phyloP scores from a whole-genome alignment of 2,113 vertebrate species.

The Vicugna pacos region DNA sequence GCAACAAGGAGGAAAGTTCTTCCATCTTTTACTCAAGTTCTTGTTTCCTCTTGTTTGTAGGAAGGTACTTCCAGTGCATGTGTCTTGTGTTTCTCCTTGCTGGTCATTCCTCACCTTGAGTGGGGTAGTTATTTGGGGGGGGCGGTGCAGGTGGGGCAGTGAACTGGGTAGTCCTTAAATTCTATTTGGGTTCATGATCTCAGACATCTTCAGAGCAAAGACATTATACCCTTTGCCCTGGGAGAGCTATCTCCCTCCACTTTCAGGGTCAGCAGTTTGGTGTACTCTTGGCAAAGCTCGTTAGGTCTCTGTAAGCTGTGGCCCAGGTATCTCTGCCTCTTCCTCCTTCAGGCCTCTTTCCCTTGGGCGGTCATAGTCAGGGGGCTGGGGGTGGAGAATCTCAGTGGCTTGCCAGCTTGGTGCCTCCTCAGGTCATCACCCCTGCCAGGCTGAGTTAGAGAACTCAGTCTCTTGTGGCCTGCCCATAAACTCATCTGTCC shows the following conservation, averaged over 20 bases:
- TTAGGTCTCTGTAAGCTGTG: not conserved
- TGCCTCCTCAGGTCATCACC: not conserved
- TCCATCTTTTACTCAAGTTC: not conserved
- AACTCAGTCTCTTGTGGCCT: not conserved
- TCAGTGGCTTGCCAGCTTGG: not conserved
- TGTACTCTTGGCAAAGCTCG: not conserved
- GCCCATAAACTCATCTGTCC: not conserved
- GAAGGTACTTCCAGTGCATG: not conserved
- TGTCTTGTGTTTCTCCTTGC: not conserved
- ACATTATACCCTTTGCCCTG: not conserved
- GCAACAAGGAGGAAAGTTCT: not conserved
- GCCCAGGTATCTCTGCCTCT: accelerated
- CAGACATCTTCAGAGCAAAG: not conserved
- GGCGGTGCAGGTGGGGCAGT: not conserved
- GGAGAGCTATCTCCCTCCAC: accelerated
- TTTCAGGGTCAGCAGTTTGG: not conserved
- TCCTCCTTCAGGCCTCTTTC: not conserved
- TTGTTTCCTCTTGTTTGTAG: not conserved
- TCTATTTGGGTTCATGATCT: not conserved
- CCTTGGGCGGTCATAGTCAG: not conserved
- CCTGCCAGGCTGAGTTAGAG: not conserved
- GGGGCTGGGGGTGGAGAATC: not conserved
- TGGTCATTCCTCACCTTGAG: not conserved
- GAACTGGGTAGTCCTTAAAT: not conserved
- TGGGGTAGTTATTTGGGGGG: not conserved